A percentile compares a stretch with the other conserved stretches of the same genome.
Conservation (phyloP, 2,797 vertebrate genomes). For the Mustela erminea region DNA sequence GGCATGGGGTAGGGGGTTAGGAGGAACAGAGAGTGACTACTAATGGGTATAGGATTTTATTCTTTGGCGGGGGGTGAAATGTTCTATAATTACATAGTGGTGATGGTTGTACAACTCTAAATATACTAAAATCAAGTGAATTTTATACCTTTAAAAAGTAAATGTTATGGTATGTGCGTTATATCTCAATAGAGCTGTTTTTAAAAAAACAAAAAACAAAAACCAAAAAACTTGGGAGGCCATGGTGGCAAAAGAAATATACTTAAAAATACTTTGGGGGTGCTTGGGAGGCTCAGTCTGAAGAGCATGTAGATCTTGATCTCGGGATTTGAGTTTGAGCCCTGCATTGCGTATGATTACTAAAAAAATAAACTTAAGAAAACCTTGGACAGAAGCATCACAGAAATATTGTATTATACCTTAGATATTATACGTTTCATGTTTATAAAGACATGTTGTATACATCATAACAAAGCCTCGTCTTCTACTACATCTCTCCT, state of each 20-base stretch:
- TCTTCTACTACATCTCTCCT: background rate
- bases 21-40: background rate
- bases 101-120: background rate
- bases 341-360: background rate
- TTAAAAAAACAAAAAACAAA: background rate
- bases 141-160: background rate
- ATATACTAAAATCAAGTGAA: background rate
- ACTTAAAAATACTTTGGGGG: slow-evolving; percentile 23
- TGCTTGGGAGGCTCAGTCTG: background rate
- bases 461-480: background rate
- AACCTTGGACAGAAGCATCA: background rate
- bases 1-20: background rate
- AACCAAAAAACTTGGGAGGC: background rate
- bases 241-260: slow-evolving; percentile 38
- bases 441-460: slow-evolving; percentile 35
- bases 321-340: background rate
- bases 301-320: background rate
- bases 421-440: slow-evolving; percentile 32
- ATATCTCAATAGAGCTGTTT: background rate
- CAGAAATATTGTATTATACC: background rate
- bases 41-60: background rate
- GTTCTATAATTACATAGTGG: slow-evolving; percentile 16
- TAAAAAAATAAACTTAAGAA: background rate
- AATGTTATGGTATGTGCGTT: slow-evolving; percentile 15
- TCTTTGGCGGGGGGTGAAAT: background rate